These are phyloP conservation scores for Cathartes aura DNA, from an alignment of 2,113 vertebrate species.

Conservation along the genomic window DNA sequence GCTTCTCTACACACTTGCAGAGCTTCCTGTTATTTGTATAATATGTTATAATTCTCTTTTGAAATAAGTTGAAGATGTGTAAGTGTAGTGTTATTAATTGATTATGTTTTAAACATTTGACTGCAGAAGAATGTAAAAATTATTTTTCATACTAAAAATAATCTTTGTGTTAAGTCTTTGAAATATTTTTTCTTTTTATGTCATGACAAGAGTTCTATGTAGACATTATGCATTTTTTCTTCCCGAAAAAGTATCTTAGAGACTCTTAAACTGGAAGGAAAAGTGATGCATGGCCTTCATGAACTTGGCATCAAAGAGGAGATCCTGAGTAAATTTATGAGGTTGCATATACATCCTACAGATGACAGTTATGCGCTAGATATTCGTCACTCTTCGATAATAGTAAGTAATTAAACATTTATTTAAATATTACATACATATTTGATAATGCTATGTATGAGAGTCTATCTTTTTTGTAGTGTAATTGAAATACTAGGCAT, in stretches of 20 bases:
- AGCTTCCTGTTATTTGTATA: neutral
- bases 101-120: neutral
- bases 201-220: neutral
- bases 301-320: conserved; percentile 87
- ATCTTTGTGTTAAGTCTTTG: neutral
- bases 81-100: neutral
- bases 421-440: neutral
- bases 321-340: conserved; percentile 82
- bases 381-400: conserved; percentile 89
- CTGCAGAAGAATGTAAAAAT: neutral
- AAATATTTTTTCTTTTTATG: neutral
- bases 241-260: conserved; percentile 74
- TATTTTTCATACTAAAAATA: neutral
- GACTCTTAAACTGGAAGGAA: conserved; percentile 87
- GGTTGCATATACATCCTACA: conserved; percentile 75
- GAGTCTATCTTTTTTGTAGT: neutral
- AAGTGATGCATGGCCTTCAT: conserved; percentile 88
- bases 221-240: conserved; percentile 23
- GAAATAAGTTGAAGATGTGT: neutral
- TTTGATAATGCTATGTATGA: neutral
- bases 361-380: conserved; percentile 87
- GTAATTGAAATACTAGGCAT: neutral
- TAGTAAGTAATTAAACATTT: conserved; percentile 77
- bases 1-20: neutral
- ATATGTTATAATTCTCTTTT: neutral